Conservation (phyloP, 2,797 vertebrate genomes). For the Naso thynnoides region DNA sequence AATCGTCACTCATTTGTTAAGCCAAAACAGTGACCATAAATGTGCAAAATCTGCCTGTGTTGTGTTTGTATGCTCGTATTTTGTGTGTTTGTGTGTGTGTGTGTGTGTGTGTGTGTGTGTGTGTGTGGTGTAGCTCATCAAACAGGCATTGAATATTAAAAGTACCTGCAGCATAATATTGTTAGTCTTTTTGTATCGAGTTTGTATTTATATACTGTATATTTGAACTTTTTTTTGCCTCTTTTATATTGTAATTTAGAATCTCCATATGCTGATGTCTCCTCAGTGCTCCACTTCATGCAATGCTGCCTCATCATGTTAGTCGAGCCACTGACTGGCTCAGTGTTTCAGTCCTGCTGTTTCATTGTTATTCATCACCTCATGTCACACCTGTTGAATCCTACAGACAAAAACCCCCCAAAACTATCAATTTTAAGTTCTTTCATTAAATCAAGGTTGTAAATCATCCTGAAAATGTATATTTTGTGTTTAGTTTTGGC, state of each 20-base stretch:
- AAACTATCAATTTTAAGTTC: not conserved
- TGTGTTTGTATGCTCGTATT: constrained; percentile 41
- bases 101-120: constrained; percentile 27
- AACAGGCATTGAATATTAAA: constrained; percentile 58
- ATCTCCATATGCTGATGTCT: constrained; percentile 61
- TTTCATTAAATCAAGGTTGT: not conserved
- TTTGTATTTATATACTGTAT: constrained; percentile 80
- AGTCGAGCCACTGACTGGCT: constrained; percentile 57
- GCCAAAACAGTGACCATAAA: constrained; percentile 57
- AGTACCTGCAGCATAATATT: constrained; percentile 54
- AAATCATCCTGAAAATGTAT: not conserved
- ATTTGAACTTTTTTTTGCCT: constrained; percentile 49
- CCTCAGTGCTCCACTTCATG: constrained; percentile 56
- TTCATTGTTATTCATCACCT: constrained; percentile 47
- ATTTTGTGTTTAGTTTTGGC: not conserved
- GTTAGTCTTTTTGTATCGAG: constrained; percentile 66
- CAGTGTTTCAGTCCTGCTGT: constrained; percentile 72
- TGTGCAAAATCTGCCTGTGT: constrained; percentile 50
- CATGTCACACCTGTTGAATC: constrained; percentile 44
- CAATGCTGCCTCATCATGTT: constrained; percentile 60
- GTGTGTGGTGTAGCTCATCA: constrained; percentile 35
- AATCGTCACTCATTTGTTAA: constrained; percentile 53
- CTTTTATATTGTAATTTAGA: constrained; percentile 44
- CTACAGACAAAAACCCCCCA: constrained; percentile 28
- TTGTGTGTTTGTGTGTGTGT: constrained; percentile 23